Conservation (phyloP, 2,113 vertebrate genomes). For the Grammatotria lemairii region DNA sequence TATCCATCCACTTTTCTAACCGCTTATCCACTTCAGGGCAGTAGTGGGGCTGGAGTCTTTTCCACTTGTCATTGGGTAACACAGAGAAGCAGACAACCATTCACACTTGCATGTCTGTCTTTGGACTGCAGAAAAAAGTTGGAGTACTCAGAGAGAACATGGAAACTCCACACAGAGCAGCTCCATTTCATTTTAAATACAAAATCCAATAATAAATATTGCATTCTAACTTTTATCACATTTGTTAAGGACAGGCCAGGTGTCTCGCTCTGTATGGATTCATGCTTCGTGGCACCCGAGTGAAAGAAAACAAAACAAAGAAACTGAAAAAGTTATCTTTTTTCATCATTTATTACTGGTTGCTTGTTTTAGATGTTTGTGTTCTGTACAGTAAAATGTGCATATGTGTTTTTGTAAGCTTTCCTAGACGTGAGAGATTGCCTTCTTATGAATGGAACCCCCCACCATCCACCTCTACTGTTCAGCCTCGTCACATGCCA, state of each 20-base stretch:
- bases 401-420: slow-evolving; percentile 18
- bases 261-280: neutral
- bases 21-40: neutral
- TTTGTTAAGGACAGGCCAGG: neutral
- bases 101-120: neutral
- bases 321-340: neutral
- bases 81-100: neutral
- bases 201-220: neutral
- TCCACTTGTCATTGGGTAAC: neutral
- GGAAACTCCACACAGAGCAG: neutral
- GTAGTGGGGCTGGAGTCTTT: neutral
- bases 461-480: neutral
- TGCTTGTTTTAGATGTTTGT: neutral
- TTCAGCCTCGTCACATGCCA: neutral
- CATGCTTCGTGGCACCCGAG: neutral
- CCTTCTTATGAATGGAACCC: slow-evolving; percentile 49
- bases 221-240: neutral
- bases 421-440: slow-evolving; percentile 1
- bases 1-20: neutral
- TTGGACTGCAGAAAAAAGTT: neutral
- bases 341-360: neutral
- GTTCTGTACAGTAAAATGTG: neutral
- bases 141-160: neutral
- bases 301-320: neutral
- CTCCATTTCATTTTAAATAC: neutral